A percentile compares a stretch with the other conserved stretches of the same genome.
Evolutionary conservation across 2,797 vertebrate genomes (phyloP).

Genomic region (Catharus ustulatus): DNA sequence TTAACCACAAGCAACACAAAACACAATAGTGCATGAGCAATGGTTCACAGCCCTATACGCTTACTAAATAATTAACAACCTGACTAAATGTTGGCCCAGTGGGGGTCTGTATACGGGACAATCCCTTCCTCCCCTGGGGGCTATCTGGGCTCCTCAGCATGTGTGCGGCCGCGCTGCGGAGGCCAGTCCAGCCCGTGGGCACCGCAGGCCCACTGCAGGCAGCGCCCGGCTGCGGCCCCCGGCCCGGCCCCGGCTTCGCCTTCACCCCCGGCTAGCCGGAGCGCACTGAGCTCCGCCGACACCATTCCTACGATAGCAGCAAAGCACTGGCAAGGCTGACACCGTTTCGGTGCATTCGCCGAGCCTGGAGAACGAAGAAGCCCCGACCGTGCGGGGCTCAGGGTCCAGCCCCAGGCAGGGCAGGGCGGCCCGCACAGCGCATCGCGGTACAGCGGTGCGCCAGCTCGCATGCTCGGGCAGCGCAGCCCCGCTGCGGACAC

Average conservation of each 20-base stretch:
- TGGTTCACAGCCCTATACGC: accelerated
- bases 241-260: no score
- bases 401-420: neutral
- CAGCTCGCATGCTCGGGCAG: neutral
- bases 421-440: neutral
- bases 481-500: conserved; percentile 20
- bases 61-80: neutral
- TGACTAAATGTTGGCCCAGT: accelerated
- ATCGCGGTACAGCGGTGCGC: neutral
- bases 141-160: neutral
- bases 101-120: accelerated
- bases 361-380: neutral
- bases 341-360: neutral
- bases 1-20: neutral
- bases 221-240: neutral
- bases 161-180: accelerated
- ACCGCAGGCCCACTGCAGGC: neutral
- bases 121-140: neutral
- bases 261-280: neutral
- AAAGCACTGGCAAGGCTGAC: neutral
- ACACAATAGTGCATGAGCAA: neutral
- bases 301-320: neutral
- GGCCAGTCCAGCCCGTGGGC: neutral
- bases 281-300: neutral
- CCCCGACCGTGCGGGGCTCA: neutral